Evolutionary conservation across 1,140 invertebrate genomes (phyloP).

Genomic region (Orius laevigatus): DNA sequence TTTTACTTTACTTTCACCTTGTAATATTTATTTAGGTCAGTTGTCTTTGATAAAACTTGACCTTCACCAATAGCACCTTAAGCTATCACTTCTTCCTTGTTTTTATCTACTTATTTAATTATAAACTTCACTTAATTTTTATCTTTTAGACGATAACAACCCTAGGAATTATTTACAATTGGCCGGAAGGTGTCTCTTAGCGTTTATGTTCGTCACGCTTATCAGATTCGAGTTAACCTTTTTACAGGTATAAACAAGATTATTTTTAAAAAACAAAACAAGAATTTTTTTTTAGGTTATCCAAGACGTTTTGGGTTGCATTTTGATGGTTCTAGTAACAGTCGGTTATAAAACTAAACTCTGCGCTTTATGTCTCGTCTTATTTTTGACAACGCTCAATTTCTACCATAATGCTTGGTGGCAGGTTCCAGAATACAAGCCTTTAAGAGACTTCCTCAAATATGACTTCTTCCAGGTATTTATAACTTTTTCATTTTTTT

Average conservation of each 20-base stretch:
- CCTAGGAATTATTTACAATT: slow-evolving; percentile 95
- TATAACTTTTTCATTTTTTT: slow-evolving; percentile 10
- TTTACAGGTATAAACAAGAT: slow-evolving; percentile 53
- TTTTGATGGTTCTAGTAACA: slow-evolving; percentile 89
- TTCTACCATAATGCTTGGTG: slow-evolving; percentile 98
- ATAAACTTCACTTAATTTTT: slow-evolving; percentile 3
- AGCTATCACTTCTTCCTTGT: neutral
- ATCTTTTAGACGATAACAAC: slow-evolving; percentile 65
- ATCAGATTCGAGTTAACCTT: slow-evolving; percentile 85
- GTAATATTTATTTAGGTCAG: no score
- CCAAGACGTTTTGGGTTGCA: slow-evolving; percentile 82
- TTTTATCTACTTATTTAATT: neutral
- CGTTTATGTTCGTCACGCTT: slow-evolving; percentile 97
- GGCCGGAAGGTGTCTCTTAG: slow-evolving; percentile 83
- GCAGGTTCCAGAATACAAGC: slow-evolving; percentile 84
- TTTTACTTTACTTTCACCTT: no score
- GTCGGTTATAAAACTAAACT: slow-evolving; percentile 98
- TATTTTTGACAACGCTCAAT: slow-evolving; percentile 79
- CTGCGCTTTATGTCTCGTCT: slow-evolving; percentile 82
- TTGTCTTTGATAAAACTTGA: no score
- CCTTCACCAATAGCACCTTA: neutral
- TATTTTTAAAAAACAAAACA: neutral
- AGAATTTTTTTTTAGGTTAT: slow-evolving; percentile 43
- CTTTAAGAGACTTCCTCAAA: slow-evolving; percentile 96
- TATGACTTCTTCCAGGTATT: slow-evolving; percentile 98